Percentiles rank a stretch among this genome's conserved stretches.
Evolutionary conservation across 1,140 invertebrate genomes (phyloP).

Genomic region (Heliothis subflexa): DNA sequence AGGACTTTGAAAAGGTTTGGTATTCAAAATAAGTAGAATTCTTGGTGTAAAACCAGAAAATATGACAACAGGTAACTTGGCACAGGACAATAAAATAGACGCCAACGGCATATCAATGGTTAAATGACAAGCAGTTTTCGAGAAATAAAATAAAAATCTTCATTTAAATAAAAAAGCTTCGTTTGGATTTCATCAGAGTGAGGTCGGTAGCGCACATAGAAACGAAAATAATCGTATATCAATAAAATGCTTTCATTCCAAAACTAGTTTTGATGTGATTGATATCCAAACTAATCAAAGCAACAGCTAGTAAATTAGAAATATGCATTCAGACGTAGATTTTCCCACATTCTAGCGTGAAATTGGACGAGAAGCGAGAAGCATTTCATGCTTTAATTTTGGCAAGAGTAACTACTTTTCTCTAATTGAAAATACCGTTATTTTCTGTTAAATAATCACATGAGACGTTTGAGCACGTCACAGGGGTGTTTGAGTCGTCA

Average conservation of each 20-base stretch:
- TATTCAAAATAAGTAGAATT: neutral
- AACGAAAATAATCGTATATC: conserved; percentile 39
- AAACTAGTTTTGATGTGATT: conserved; percentile 44
- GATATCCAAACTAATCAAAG: conserved; percentile 30
- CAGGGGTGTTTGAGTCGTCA: conserved; percentile 12
- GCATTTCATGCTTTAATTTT: conserved; percentile 19
- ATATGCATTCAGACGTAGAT: conserved; percentile 14
- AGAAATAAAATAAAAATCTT: conserved; percentile 4
- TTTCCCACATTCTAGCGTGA: conserved; percentile 34
- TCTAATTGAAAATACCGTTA: conserved; percentile 24
- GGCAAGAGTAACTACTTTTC: conserved; percentile 3
- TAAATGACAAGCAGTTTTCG: conserved; percentile 12
- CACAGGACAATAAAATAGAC: neutral
- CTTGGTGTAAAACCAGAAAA: neutral
- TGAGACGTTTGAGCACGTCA: conserved; percentile 22
- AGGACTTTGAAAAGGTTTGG: neutral
- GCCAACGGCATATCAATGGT: conserved; percentile 26
- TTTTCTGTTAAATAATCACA: conserved; percentile 29
- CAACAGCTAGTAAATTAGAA: conserved; percentile 42
- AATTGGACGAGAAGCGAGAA: conserved; percentile 5
- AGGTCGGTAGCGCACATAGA: conserved; percentile 21
- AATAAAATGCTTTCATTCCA: conserved; percentile 39
- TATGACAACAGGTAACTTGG: conserved; percentile 20
- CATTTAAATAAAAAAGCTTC: neutral
- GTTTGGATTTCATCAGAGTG: conserved; percentile 10